Evolutionary conservation across 2,113 vertebrate genomes (phyloP), one percentile per base, ranked within the genome.

Genomic region (Accipiter cooperii): DNA sequence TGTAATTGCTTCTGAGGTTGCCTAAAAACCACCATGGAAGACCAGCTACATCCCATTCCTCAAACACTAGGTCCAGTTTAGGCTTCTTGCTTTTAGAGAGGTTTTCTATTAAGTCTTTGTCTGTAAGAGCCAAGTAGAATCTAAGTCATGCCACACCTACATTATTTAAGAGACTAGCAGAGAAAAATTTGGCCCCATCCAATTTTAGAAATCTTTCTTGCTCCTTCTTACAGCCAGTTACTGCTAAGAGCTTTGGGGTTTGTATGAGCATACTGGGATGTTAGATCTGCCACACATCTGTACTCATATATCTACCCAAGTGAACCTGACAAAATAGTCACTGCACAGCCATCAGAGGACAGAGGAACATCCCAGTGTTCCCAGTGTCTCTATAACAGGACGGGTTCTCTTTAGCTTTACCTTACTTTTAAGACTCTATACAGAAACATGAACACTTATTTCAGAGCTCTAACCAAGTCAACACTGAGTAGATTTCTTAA

Each of bases 1-100:
- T 98, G 96, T 98, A 99, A 98, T 99, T 99, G 97, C 98, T 99
- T 86, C 98, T 98, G 91, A 99, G 97, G 97, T 99, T 99, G 96
- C 99, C 99, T 97, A 99, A 98, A 98, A 99, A 99, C 99, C 99
- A 99, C 99, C 99, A 99, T 20, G 99, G 99, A 96, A 99, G 97
- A 81, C 99, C 99, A 34, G 99, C 99, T 81, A 99, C 98, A 91
- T 99, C 99, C 99, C 99, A 99, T 29, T 99, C 99, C 83, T 99
- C 99, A 96, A 99, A 98, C 81, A 98, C 98, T 44, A 99, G 98
- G 79, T 99, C 99, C 87, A 99, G 97, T 88, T 99, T 98, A 92
- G 99, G 98, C 22, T 99, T 98, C 93, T 99, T 99, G 95, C 98
- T 98, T 90, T 96, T 95, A 80, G 96, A 93, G 92, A 98, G 93